Conservation (phyloP, 2,888 invertebrate genomes). For the Himalopsyche kuldschensis region DNA sequence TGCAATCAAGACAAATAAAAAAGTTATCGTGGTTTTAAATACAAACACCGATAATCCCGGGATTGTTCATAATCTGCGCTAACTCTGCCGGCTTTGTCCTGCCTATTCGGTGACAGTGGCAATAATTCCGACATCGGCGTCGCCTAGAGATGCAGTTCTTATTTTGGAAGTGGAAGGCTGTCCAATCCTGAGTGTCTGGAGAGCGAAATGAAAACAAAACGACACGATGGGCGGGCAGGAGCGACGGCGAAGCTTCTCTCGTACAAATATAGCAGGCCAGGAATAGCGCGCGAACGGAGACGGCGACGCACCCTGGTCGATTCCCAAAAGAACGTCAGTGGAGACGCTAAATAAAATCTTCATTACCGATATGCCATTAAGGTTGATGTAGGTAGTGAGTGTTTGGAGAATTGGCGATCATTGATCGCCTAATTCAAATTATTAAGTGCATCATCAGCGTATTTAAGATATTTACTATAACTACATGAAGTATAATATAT, state of each 20-base stretch:
- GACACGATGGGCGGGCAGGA: slow-evolving; percentile 21
- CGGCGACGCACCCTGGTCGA: not conserved
- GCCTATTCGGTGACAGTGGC: not conserved
- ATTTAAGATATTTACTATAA: too few relatives aligned
- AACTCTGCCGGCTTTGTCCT: not conserved
- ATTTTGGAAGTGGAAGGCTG: not conserved
- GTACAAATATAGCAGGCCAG: slow-evolving; percentile 32
- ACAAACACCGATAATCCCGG: too few relatives aligned
- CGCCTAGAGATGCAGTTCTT: not conserved
- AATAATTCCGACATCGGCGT: not conserved
- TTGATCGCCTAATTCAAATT: too few relatives aligned
- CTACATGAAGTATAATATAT: too few relatives aligned
- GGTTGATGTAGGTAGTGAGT: not conserved
- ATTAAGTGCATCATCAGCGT: too few relatives aligned
- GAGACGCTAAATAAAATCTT: not conserved
- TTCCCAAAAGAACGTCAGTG: not conserved
- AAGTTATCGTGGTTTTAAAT: too few relatives aligned
- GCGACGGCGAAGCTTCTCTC: not conserved
- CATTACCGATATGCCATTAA: not conserved
- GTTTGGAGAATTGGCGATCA: not conserved
- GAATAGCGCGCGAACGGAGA: slow-evolving; percentile 23
- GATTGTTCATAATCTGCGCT: not conserved
- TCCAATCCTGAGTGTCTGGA: not conserved
- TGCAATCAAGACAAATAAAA: too few relatives aligned
- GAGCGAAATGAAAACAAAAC: slow-evolving; percentile 8